Evolutionary conservation across 2,888 invertebrate species (phyloP).

Genomic region (Pegoplata infirma): DNA sequence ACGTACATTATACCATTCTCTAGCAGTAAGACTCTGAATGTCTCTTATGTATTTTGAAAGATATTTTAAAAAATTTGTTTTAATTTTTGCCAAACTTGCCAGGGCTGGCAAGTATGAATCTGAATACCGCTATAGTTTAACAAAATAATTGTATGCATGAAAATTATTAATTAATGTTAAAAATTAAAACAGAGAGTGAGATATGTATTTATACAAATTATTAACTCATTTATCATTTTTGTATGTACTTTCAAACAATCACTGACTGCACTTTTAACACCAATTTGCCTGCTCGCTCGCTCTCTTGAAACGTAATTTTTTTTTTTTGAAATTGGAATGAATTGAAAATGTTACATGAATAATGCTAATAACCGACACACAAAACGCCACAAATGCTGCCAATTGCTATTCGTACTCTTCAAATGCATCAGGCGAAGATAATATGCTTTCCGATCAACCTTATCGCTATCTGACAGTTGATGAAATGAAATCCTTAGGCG

Average conservation of each 20-base stretch:
- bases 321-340: conserved; percentile 55
- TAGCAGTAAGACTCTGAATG: too few species aligned
- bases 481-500: conserved; percentile 96
- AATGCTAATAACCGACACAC: conserved; percentile 55
- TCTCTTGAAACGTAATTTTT: conserved; percentile 47
- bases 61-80: too few species aligned
- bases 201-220: too few species aligned
- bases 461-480: conserved; percentile 96
- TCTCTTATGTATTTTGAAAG: too few species aligned
- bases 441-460: conserved; percentile 92
- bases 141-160: conserved; percentile 18
- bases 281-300: conserved; percentile 30
- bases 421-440: conserved; percentile 87
- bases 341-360: conserved; percentile 41
- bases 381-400: conserved; percentile 49
- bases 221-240: conserved; percentile 48
- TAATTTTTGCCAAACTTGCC: too few species aligned
- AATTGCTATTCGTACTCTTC: conserved; percentile 59
- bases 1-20: too few species aligned
- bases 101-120: too few species aligned
- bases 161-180: conserved; percentile 33
- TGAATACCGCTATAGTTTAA: too few species aligned
- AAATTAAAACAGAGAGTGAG: conserved; percentile 12
- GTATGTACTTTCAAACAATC: conserved; percentile 56
- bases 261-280: conserved; percentile 41